Evolutionary conservation across 2,113 vertebrate genomes (phyloP), one percentile per base, ranked within the genome.

Genomic region (Lepidothrix coronata): DNA sequence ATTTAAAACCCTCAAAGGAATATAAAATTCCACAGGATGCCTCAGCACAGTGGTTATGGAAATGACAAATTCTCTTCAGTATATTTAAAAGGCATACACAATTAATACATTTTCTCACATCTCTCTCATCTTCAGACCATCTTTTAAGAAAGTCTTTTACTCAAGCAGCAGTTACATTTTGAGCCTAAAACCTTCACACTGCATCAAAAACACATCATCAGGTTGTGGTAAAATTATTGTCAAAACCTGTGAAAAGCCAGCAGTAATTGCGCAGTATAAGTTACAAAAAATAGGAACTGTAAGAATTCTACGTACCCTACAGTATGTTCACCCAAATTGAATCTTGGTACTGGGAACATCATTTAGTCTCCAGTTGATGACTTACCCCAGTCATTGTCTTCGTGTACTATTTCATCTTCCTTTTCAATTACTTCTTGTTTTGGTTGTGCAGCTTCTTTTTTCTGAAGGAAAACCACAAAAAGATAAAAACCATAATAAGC

Each of bases 301-400:
- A 19, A 61, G 22, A 48, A 58, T n/a, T 41, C 16, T 2, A 3
- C 6, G 8, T 49, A 18, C 37, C 21, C 30, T 62, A 16, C 44
- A 44, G 14, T 30, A 12, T 22, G 30, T 33, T 83, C 19, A 88
- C 44, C 11, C n/a, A 75, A 76, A 27, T 1, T 46, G 41, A 57
- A 37, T 13, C 16, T 66, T 13, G 4, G 18, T 65, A 35, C 27
- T 82, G 33, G 37, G 14, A 66, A 54, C 49, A 65, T 28, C 9
- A 15, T 44, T 68, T 25, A 11, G 8, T 16, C 44, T 75, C 39
- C 46, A 55, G 27, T 0, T 77, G 33, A 72, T 65, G 14, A 48
- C 97, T 96, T 96, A 99, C 99, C 99, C 99, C 99, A 99, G 22
- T 99, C 98, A 35, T 99, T 99, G 59, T 99, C 99, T 87, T 99